Percentiles rank a stretch among this genome's conserved stretches.
Evolutionary conservation across 2,113 vertebrate genomes (phyloP).

Genomic region (Cebidichthys violaceus): DNA sequence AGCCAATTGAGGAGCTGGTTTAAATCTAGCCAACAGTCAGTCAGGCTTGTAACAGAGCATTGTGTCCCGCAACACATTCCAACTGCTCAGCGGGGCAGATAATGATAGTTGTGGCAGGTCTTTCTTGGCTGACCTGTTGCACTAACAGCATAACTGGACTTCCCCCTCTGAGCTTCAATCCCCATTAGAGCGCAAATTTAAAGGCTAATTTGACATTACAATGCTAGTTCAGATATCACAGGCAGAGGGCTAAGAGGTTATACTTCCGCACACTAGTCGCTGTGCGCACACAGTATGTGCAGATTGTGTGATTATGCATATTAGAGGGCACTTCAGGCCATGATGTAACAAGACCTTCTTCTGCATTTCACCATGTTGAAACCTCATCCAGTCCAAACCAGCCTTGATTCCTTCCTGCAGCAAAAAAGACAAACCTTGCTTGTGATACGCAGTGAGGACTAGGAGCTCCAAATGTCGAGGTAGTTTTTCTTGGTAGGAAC

Average conservation of each 20-base stretch:
- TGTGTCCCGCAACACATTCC: background rate
- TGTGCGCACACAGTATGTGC: background rate
- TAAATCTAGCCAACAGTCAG: background rate
- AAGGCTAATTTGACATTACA: background rate
- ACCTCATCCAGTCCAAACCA: background rate
- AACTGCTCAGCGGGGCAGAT: background rate
- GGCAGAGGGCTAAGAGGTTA: background rate
- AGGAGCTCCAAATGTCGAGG: background rate
- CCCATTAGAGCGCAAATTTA: background rate
- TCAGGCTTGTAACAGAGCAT: background rate
- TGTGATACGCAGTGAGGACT: background rate
- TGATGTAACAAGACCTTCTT: background rate
- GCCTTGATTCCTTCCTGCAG: background rate
- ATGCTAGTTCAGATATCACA: background rate
- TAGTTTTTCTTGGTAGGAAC: background rate
- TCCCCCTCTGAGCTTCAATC: background rate
- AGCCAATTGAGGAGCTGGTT: background rate
- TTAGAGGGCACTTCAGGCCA: background rate
- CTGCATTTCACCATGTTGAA: background rate
- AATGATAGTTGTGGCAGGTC: background rate
- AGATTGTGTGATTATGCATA: background rate
- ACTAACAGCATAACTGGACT: background rate
- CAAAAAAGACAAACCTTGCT: slow-evolving; percentile 10
- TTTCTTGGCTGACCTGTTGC: background rate
- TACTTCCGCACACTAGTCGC: background rate